Conservation (phyloP, 2,797 vertebrate species). For the Phalloptychus januarius region DNA sequence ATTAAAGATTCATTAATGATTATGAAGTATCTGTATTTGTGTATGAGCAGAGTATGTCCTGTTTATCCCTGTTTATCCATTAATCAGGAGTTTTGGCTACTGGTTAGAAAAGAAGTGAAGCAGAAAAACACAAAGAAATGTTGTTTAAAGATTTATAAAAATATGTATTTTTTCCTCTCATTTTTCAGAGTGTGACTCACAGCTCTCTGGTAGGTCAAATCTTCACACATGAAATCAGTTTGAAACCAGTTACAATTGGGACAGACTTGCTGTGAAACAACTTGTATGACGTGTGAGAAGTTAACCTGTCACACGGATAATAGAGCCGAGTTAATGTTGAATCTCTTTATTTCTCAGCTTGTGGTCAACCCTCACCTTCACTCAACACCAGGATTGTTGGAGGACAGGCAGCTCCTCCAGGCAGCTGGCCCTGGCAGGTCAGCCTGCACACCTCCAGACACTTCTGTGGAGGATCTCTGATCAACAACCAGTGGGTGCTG, state of each 20-base stretch:
- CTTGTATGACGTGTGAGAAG: too few species aligned
- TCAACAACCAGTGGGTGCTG: slow-evolving; percentile 78
- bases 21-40: neutral
- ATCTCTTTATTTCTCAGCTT: neutral
- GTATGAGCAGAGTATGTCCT: neutral
- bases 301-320: too few species aligned
- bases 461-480: slow-evolving; percentile 82
- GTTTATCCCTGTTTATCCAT: neutral
- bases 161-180: neutral
- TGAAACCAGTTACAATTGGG: too few species aligned
- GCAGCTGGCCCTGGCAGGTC: slow-evolving; percentile 85
- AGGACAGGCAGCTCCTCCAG: slow-evolving; percentile 23
- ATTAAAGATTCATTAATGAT: neutral
- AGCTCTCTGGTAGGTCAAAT: slow-evolving; percentile 45
- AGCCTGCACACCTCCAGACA: slow-evolving; percentile 65
- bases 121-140: neutral
- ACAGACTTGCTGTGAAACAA: neutral
- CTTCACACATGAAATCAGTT: neutral
- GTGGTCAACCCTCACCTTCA: neutral
- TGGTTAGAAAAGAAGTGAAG: neutral
- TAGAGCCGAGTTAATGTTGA: neutral
- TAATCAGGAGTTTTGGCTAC: neutral
- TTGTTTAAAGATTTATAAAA: too few species aligned
- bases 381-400: slow-evolving; percentile 19
- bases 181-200: slow-evolving; percentile 43